Evolutionary conservation across 2,888 invertebrate genomes (phyloP), one percentile per base, ranked within the genome.

Genomic region (Iphiclides podalirius): DNA sequence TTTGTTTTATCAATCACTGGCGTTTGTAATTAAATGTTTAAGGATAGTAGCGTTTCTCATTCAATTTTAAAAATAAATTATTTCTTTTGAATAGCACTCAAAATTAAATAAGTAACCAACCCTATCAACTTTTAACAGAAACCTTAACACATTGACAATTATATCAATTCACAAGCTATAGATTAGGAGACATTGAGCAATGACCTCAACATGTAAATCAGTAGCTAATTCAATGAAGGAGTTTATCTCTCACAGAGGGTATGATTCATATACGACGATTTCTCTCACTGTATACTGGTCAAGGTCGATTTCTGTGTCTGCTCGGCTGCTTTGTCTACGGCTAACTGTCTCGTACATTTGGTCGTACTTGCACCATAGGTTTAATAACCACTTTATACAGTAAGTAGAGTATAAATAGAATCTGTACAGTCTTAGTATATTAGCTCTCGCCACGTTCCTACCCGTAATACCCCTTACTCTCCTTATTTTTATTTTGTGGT

Each of bases 231-330:
- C 58, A 55, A 57, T 61, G 54, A 61, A 65, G 60, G 57, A 60
- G 54, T 60, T 60, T 65, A 50, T 49, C 38, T 41, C 28, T 36
- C 45, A 41, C 47, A 51, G 58, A 59, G 45, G 47, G 58, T 57
- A 69, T 73, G 70, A 72, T 71, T 76, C 67, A 63, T 69, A 72
- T 78, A n/a, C n/a, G 72, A 75, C 75, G 82, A 81, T 87, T 86
- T 86, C 86, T 80, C 82, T 72, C 64, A 54, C 54, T 26, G 52
- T 60, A 81, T 72, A 65, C 68, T 54, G 83, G 87, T 80, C 87
- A 87, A 87, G 87, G 87, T 71, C 77, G 72, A 51, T 64, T 57
- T 64, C 64, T 71, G 39, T 43, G 51, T 60, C 58, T 44, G 57
- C 13, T 42, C 33, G 31, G 42, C 15, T 3, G 31, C 42, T 31